These are phyloP conservation scores for Ophiothrix spiculata DNA, from an alignment of 35 echinoderm and acorn worm species.

Conservation along the genomic window DNA sequence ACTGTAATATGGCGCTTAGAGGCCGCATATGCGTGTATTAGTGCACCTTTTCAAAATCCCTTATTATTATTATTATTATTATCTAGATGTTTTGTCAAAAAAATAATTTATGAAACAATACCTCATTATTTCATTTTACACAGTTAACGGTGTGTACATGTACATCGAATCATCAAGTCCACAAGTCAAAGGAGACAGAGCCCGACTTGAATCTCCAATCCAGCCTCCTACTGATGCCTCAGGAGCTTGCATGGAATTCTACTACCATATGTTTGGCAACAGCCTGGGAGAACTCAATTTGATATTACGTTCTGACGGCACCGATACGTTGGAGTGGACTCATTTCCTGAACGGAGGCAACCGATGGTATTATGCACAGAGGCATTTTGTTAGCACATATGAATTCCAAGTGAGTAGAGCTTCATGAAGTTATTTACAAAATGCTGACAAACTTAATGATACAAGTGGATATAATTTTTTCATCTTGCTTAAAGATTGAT, in stretches of 20 bases:
- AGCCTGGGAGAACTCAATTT: slow-evolving; percentile 56
- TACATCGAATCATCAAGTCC: slow-evolving; percentile 59
- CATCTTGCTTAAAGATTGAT: no score
- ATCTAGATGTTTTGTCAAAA: no score
- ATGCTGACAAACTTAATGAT: no score
- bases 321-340: background rate
- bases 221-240: slow-evolving; percentile 19
- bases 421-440: no score
- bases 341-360: background rate
- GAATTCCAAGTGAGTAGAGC: slow-evolving; percentile 5
- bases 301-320: background rate
- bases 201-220: slow-evolving; percentile 32
- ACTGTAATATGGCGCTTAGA: no score
- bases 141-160: slow-evolving; percentile 41
- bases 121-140: no score
- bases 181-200: slow-evolving; percentile 32
- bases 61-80: no score
- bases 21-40: no score
- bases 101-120: no score
- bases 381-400: background rate
- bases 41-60: no score
- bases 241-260: slow-evolving; percentile 67
- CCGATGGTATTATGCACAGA: background rate
- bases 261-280: slow-evolving; percentile 90
- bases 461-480: no score